Evolutionary conservation across 1,140 invertebrate genomes (phyloP).

Genomic region (Diachasma alloeum): DNA sequence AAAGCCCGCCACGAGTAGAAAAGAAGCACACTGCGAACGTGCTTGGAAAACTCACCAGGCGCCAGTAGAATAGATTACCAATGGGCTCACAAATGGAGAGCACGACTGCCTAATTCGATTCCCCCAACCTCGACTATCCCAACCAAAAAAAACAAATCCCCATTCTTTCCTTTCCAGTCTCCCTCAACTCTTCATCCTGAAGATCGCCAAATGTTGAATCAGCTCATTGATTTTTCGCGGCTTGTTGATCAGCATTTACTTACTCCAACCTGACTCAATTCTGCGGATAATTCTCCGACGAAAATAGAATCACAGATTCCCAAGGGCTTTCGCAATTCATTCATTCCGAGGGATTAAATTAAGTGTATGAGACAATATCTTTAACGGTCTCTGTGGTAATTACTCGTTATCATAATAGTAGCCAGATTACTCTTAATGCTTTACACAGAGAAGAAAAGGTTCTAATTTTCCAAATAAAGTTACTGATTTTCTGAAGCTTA

Average conservation of each 20-base stretch:
- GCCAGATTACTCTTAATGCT: not conserved
- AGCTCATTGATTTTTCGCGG: not conserved
- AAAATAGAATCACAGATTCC: not conserved
- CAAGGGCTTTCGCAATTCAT: not conserved
- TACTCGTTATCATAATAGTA: not conserved
- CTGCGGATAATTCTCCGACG: not conserved
- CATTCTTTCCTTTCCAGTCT: not conserved
- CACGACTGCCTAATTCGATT: conserved; percentile 53
- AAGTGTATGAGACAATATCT: not conserved
- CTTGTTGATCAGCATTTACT: conserved; percentile 3
- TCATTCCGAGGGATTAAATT: not conserved
- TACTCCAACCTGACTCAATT: conserved; percentile 1
- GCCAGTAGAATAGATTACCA: conserved; percentile 52
- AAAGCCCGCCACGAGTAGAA: conserved; percentile 30
- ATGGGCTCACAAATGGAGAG: conserved; percentile 44
- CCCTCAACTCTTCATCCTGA: not conserved
- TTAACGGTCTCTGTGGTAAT: not conserved
- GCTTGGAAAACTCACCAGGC: conserved; percentile 44
- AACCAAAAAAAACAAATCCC: not conserved
- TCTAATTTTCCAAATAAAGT: no score
- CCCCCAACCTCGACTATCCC: conserved; percentile 27
- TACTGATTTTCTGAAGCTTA: no score
- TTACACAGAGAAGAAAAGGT: no score
- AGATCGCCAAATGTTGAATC: not conserved
- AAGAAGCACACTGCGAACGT: conserved; percentile 40